Evolutionary conservation across 2,888 invertebrate genomes (phyloP).

Genomic region (Nemapogon koenigi): DNA sequence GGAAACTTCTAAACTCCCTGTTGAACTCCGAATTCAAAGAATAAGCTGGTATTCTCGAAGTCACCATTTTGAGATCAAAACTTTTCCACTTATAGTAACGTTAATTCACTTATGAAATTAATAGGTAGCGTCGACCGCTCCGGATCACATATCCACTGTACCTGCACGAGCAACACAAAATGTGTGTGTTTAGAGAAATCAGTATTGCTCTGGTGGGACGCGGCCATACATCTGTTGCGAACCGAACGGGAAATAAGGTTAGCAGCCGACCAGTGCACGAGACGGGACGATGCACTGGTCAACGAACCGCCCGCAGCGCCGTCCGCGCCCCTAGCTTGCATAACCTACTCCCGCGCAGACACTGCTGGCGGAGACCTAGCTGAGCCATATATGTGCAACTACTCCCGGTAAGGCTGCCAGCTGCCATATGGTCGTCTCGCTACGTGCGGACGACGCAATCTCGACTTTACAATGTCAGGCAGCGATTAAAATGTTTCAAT

Average conservation of each 20-base stretch:
- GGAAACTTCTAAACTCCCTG: constrained; percentile 66
- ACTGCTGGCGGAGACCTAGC: constrained; percentile 18
- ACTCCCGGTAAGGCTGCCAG: constrained; percentile 51
- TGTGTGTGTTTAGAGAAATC: constrained; percentile 33
- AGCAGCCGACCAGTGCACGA: constrained; percentile 56
- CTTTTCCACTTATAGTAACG: constrained; percentile 38
- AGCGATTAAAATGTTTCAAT: too few species aligned
- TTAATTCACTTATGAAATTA: constrained; percentile 40
- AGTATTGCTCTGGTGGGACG: too few species aligned
- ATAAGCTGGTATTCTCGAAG: constrained; percentile 69
- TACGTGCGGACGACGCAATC: too few species aligned
- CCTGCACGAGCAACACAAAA: constrained; percentile 27
- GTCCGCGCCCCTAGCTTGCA: constrained; percentile 44
- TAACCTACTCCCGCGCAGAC: constrained; percentile 28
- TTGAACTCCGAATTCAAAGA: constrained; percentile 68
- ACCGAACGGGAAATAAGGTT: too few species aligned
- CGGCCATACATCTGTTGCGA: too few species aligned
- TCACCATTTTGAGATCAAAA: constrained; percentile 67
- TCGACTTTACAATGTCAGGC: too few species aligned
- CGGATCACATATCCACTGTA: constrained; percentile 59
- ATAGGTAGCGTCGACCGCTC: constrained; percentile 48
- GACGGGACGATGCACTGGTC: constrained; percentile 60
- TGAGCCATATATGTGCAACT: constrained; percentile 62
- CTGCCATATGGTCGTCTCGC: constrained; percentile 64
- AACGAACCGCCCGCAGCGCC: constrained; percentile 53